phyloP scores from a whole-genome alignment of 2,797 vertebrate genomes.

The Peromyscus eremicus region DNA sequence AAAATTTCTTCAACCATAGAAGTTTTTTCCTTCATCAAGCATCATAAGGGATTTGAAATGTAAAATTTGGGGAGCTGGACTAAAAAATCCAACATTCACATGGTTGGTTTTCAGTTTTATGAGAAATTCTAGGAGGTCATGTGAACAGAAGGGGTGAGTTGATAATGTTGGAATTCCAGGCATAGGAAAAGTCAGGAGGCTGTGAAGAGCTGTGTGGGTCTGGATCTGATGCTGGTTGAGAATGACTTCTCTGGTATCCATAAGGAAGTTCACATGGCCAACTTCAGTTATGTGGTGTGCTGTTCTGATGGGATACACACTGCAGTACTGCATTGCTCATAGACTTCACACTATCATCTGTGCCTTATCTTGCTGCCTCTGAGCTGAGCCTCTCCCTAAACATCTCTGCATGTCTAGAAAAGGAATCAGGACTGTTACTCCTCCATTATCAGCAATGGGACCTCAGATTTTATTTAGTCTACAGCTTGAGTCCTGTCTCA shows the following conservation, averaged over 20 bases:
- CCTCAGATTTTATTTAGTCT: conserved; percentile 29
- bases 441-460: neutral
- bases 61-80: neutral
- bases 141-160: neutral
- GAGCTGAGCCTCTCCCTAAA: neutral
- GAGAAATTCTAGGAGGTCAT: neutral
- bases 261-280: neutral
- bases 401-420: neutral
- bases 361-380: neutral
- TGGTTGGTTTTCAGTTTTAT: conserved; percentile 28
- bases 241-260: neutral
- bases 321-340: neutral
- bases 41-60: neutral
- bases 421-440: neutral
- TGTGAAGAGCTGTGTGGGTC: neutral
- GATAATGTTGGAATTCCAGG: neutral
- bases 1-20: neutral
- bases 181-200: neutral
- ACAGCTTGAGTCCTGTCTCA: neutral
- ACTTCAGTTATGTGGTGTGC: neutral
- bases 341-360: neutral
- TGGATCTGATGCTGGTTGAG: neutral
- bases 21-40: too few species aligned
- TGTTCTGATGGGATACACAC: neutral
- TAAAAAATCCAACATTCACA: conserved; percentile 47